Base-by-base conservation (phyloP, 2,888 invertebrate species). In the Operophtera brumata region DNA sequence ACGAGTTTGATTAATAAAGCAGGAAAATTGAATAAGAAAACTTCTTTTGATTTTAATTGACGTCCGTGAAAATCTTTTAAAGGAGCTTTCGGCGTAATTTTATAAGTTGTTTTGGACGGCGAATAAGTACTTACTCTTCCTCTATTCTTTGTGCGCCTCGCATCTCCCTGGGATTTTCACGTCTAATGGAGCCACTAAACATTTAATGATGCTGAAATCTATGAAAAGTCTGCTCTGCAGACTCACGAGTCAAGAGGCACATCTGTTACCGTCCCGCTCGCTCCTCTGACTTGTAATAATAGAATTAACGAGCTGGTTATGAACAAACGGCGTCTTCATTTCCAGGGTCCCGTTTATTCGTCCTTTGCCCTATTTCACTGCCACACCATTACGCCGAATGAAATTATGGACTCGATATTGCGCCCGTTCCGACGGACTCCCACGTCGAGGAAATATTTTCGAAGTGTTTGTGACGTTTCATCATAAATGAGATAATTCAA, bases 251-350 rank as follows among this genome's bases (percentile, higher is more conserved):
- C 71, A 76, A 81, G 80, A 74, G 75, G 80, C 84, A 81, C 88
- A 87, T 89, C 88, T 89, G 88, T 85, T 86, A 82, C 87, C 82
- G 76, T 78, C 75, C 74, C 73, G 74, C 72, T 76, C 83, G 85
- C 85, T 86, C 79, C 78, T 82, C 83, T 81, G 85, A 84, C 82
- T 88, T 84, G 86, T 84, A 80, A 88, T 87, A 87, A 89, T 85
- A 80, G 84, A 88, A 88, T 87, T 87, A 89, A 89, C 87, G 86
- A 84, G 85, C 86, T 88, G 89, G 84, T 89, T 88, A 87, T 87
- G 88, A 87, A 89, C 88, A 86, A 89, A 87, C 86, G 86, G 80
- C 81, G 84, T 87, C 88, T 88, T 86, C 86, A 88, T 87, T 87
- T 86, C 80, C 85, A 88, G 78, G 80, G 80, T 76, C 75, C 77